Base-by-base conservation (phyloP, 2,113 vertebrate species). In the Campylomormyrus numenius region DNA sequence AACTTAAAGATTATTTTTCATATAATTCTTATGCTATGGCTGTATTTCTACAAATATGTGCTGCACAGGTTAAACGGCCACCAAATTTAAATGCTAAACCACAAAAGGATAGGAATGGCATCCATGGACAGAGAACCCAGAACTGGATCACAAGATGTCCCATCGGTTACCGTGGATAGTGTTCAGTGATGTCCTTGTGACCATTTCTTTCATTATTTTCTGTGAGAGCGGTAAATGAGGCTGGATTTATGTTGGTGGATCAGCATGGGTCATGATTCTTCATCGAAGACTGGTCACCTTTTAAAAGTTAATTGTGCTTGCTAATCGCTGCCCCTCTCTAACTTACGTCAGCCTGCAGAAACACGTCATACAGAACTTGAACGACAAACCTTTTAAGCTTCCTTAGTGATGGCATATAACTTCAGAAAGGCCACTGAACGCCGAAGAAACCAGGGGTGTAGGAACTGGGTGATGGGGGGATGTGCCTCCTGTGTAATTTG, bases 301-400 rank as follows among this genome's bases (percentile, higher is more conserved):
- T 93, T 93, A 95, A 95, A 96, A 95, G 95, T 95, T 95, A 95
- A 96, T 95, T 95, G 94, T 93, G 9, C 90, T 19, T 70, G 94
- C 91, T 95, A 96, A 96, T 96, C 95, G 94, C 94, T 94, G 94
- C 91, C 91, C 91, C 91, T 94, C 93, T 89, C 91, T 89, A 93
- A 92, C 93, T 94, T 94, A 96, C 90, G 90, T 91, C 91, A 91
- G 90, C 77, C 50, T 91, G 91, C 83, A 89, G 89, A 49, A 94
- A 93, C 93, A 95, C 92, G 94, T 96, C 95, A 96, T 93, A 88
- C 89, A 91, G 90, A 92, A 91, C 83, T 88, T 31, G 31, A 31
- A 31, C 31, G 31, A 31, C 31, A 31, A 31, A 31, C 31, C 31
- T 31, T 92, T 92, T 56, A 85, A 86, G 90, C 90, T 93, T 90